These are phyloP conservation scores for Andrena camellia DNA, from an alignment of 2,888 invertebrate genomes.

Conservation along the genomic window DNA sequence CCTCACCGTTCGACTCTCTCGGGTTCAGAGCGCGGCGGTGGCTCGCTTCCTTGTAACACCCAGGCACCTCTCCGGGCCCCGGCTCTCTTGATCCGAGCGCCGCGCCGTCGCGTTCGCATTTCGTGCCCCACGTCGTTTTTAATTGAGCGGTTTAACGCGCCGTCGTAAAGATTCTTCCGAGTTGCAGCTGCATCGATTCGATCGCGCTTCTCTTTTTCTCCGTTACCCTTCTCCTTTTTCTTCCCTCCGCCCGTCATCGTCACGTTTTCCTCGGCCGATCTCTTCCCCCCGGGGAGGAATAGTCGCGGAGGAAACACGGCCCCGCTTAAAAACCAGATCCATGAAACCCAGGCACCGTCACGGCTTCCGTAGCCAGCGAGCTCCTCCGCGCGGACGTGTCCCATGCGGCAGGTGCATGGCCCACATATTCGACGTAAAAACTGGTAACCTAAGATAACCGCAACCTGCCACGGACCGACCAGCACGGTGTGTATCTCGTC, in stretches of 20 bases:
- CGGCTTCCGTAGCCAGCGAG: conserved; percentile 63
- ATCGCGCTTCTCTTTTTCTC: conserved; percentile 19
- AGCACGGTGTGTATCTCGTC: conserved; percentile 45
- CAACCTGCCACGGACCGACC: conserved; percentile 52
- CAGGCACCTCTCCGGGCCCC: neutral
- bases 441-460: conserved; percentile 73
- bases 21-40: neutral
- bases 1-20: conserved; percentile 26
- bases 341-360: conserved; percentile 65
- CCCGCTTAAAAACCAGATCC: conserved; percentile 70
- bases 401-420: conserved; percentile 76
- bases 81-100: conserved; percentile 28
- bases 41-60: conserved; percentile 7
- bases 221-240: neutral
- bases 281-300: conserved; percentile 23
- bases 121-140: conserved; percentile 58
- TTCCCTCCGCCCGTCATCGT: conserved; percentile 1
- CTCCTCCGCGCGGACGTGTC: conserved; percentile 29
- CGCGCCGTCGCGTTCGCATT: conserved; percentile 24
- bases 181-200: conserved; percentile 64
- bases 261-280: neutral
- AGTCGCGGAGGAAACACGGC: conserved; percentile 52
- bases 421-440: conserved; percentile 77
- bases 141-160: conserved; percentile 72
- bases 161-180: conserved; percentile 68